Base-by-base conservation (phyloP, 2,888 invertebrate genomes). In the Hirtodrosophila duncani region DNA sequence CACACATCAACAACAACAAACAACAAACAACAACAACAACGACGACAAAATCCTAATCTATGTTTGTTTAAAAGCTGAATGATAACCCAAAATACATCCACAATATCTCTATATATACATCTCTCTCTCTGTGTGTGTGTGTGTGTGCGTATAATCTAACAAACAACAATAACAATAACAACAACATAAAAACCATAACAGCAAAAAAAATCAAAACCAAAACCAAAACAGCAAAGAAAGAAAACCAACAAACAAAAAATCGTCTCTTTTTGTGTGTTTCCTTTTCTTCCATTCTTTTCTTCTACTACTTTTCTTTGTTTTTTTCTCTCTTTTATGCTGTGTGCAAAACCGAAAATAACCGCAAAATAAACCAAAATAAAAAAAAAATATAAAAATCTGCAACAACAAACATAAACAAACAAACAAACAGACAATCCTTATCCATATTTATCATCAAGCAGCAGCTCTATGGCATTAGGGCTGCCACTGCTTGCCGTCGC, bases 241-340 rank as follows among this genome's bases (percentile, higher is more conserved):
- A 50, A 55, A 69, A 67, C 51, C 68, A 78, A 58, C 58, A 62
- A 61, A 63, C 58, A 71, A 65, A 63, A 63, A 70, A 65, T 69
- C 64, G 65, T 66, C 57, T 68, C n/a, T n/a, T n/a, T 74, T 63
- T 66, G 68, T 81, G 67, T 72, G 66, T 79, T 70, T 74, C 65
- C 66, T 71, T 78, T 69, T 72, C 64, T 67, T 74, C 62, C 61
- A n/a, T 59, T 71, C 74, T 68, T 59, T 68, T 68, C 69, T 69
- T 74, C 66, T 67, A 56, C 64, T 67, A 77, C 69, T 66, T 74
- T 71, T 50, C 75, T 63, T 68, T 63, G 64, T 64, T 69, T 65
- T n/a, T 56, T 61, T 70, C 58, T 77, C 67, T 66, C 63, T 75
- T 72, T 77, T 72, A 72, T 58, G 72, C 72, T 72, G 72, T 77